Base-by-base conservation (phyloP, 2,113 vertebrate genomes). In the Rostratula benghalensis region DNA sequence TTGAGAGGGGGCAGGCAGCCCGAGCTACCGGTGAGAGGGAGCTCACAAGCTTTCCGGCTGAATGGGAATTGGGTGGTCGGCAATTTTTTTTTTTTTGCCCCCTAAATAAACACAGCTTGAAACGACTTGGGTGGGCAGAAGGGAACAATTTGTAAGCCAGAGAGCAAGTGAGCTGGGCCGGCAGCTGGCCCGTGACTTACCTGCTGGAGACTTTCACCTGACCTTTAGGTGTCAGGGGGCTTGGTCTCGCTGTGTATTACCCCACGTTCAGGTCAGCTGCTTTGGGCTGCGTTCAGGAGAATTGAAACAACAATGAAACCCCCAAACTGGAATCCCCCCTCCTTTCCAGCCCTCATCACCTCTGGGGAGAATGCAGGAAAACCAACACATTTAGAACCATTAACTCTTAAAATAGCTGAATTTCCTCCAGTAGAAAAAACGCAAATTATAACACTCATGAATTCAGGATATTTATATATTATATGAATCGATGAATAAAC, bases 281-380 rank as follows among this genome's bases (percentile, higher is more conserved):
- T 81, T 67, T 48, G 65, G 54, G 59, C 76, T 75, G 60, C 25
- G 9, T 90, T 63, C 30, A 59, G 78, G 51, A 51, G 73, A 96
- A 90, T 86, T 91, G 48, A 90, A 89, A 76, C 65, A 76, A 89
- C 57, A 91, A 64, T 69, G 68, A 92, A 84, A 85, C 53, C 56
- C 88, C 82, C 61, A 63, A 89, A 93, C 71, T 92, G 83, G 71
- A 93, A 74, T 74, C 68, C 91, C 37, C 48, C 28, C 60, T 88
- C 82, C 94, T 59, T 94, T 95, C 71, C 93, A 90, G 56, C 81
- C 70, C 43, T 41, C 65, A 22, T 54, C 81, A 89, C 89, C 94
- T 84, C 96, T 84, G 56, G 97, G 95, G 97, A 94, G 86, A 97
- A 96, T 73, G 94, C 97, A 97, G 97, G 98, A 98, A 98, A 98